Percentiles rank a stretch among this genome's conserved stretches.
phyloP scores from a whole-genome alignment of 2,888 invertebrate genomes.

The Escarpia spicata region DNA sequence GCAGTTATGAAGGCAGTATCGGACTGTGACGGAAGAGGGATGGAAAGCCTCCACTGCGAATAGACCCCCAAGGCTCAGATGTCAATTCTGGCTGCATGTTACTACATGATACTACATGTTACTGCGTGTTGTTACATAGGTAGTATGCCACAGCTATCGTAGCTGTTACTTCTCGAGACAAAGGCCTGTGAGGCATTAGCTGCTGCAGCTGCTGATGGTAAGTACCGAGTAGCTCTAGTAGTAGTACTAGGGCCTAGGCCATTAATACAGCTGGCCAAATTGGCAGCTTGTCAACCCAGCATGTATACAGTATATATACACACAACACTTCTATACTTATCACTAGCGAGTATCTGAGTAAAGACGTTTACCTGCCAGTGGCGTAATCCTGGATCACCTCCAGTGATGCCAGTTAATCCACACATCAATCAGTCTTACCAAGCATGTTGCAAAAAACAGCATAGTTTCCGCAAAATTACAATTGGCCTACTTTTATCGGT shows the following conservation, averaged over 20 bases:
- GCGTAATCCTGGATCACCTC: background rate
- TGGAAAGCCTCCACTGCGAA: background rate
- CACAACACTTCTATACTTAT: background rate
- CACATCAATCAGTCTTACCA: background rate
- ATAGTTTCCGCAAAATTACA: background rate
- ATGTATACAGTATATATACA: constrained; percentile 10
- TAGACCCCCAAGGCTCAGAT: background rate
- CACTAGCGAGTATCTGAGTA: background rate
- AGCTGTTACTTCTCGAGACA: constrained; percentile 24
- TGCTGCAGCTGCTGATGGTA: constrained; percentile 19
- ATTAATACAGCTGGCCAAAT: background rate
- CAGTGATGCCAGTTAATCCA: background rate
- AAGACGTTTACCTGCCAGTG: constrained; percentile 17
- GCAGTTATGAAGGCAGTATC: constrained; percentile 24
- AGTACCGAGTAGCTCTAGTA: background rate
- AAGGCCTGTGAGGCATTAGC: background rate
- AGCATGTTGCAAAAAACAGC: background rate
- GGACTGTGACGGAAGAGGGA: background rate
- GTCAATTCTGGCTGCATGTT: constrained; percentile 20
- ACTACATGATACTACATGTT: constrained; percentile 20
- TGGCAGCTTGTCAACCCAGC: background rate
- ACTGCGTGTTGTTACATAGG: constrained; percentile 23
- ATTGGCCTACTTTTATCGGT: constrained; percentile 8
- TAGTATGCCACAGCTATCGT: constrained; percentile 19
- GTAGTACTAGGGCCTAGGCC: background rate